A percentile compares a stretch with the other conserved stretches of the same genome.
Evolutionary conservation across 2,113 vertebrate genomes (phyloP).

Genomic region (Sphyrna mokarran): DNA sequence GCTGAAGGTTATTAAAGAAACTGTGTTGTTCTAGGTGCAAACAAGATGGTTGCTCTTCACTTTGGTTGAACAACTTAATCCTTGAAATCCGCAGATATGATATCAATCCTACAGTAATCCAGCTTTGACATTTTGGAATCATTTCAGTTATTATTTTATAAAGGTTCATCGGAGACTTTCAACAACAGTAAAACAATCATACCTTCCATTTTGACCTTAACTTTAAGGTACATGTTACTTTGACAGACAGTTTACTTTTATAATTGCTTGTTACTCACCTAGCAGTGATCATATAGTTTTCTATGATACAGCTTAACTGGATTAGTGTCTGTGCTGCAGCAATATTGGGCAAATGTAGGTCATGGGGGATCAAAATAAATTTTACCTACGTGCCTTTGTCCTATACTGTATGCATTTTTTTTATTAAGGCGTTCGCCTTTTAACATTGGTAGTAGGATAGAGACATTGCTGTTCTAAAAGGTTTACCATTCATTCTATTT

Average conservation of each 20-base stretch:
- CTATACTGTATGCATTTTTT: background rate
- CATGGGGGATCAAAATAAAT: background rate
- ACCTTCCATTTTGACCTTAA: conserved; percentile 22
- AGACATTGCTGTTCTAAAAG: background rate
- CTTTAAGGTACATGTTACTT: background rate
- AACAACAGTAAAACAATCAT: background rate
- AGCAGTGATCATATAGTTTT: background rate
- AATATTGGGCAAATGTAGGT: background rate
- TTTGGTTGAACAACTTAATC: conserved; percentile 69
- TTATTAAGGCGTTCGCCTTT: background rate
- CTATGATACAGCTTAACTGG: background rate
- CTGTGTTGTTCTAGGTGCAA: conserved; percentile 53
- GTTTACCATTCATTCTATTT: background rate
- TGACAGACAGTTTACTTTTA: background rate
- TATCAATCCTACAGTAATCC: conserved; percentile 62
- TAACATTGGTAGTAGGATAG: background rate
- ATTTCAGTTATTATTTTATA: conserved; percentile 66
- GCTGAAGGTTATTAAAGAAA: conserved; percentile 71
- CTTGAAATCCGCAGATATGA: conserved; percentile 69
- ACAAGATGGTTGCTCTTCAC: conserved; percentile 56
- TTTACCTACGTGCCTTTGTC: background rate
- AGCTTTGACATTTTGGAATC: conserved; percentile 64
- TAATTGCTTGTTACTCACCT: conserved; percentile 25
- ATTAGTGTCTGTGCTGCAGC: background rate
- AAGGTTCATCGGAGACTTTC: conserved; percentile 38